Percentiles rank a stretch among this genome's conserved stretches.
These are phyloP conservation scores for Tinea pellionella DNA, from an alignment of 2,888 invertebrate species.

Conservation along the genomic window DNA sequence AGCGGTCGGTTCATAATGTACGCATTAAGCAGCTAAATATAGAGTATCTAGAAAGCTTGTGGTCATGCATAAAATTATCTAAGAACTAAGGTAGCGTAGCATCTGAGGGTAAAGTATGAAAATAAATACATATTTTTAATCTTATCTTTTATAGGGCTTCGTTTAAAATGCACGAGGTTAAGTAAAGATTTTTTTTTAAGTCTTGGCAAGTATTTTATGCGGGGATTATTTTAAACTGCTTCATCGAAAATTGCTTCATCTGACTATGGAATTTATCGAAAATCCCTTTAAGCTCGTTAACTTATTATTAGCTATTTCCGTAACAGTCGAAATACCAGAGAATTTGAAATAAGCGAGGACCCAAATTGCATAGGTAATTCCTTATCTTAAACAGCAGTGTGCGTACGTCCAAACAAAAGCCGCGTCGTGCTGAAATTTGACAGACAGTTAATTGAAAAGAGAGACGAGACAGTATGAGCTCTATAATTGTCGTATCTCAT, in stretches of 20 bases:
- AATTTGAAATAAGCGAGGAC: background rate
- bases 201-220: no score
- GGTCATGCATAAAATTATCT: background rate
- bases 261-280: background rate
- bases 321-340: background rate
- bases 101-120: background rate
- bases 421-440: constrained; percentile 21
- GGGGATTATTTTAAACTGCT: background rate
- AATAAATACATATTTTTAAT: background rate
- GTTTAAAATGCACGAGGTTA: no score
- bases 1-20: background rate
- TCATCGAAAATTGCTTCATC: background rate
- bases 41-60: background rate
- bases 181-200: no score
- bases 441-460: constrained; percentile 37
- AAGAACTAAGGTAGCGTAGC: background rate
- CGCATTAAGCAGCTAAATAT: background rate
- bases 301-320: background rate
- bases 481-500: constrained; percentile 10
- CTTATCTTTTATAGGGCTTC: background rate
- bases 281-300: background rate
- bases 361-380: background rate
- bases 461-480: constrained; percentile 21
- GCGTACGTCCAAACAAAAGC: background rate
- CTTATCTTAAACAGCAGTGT: background rate